A percentile compares a stretch with the other conserved stretches of the same genome.
phyloP scores from a whole-genome alignment of 2,113 vertebrate species.

The Colius striatus region DNA sequence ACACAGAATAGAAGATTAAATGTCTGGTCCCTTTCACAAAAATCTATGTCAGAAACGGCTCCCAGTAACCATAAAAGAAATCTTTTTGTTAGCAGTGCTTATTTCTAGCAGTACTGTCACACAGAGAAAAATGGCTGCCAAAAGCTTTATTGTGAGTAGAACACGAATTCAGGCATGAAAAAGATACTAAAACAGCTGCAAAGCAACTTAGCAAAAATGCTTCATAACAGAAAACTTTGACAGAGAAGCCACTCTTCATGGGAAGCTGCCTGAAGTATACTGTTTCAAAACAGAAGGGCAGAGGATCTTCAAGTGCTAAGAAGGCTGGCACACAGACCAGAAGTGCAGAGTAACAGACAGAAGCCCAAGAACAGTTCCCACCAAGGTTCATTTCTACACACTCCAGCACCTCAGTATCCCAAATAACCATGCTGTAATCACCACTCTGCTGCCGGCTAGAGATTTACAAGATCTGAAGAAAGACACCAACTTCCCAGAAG shows the following conservation, averaged over 20 bases:
- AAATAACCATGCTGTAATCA: not conserved
- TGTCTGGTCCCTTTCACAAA: not conserved
- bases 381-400: fast-evolving
- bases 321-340: not conserved
- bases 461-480: not conserved
- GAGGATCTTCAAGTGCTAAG: not conserved
- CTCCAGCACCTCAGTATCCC: not conserved
- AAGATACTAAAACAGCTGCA: not conserved
- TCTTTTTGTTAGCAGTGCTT: not conserved
- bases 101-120: not conserved
- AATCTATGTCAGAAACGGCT: not conserved
- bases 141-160: not conserved
- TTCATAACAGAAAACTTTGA: not conserved
- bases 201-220: not conserved
- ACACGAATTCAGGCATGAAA: not conserved
- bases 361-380: not conserved
- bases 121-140: not conserved
- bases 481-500: not conserved
- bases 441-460: not conserved
- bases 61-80: not conserved
- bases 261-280: not conserved
- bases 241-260: not conserved
- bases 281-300: not conserved
- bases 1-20: not conserved
- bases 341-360: not conserved